These are phyloP conservation scores for Tromatobia lineatoria DNA, from an alignment of 2,888 invertebrate genomes.

Conservation along the genomic window DNA sequence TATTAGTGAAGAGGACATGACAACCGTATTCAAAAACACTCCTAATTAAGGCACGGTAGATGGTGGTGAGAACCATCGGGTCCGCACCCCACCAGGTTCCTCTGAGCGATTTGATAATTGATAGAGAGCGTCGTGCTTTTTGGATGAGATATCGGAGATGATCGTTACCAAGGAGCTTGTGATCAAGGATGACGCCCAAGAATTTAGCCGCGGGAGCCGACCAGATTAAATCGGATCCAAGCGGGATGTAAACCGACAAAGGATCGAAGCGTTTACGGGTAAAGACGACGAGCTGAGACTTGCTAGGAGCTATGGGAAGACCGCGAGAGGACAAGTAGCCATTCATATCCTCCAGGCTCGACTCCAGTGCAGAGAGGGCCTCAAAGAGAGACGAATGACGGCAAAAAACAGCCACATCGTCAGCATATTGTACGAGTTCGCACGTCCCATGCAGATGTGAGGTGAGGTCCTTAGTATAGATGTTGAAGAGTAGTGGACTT, in stretches of 20 bases:
- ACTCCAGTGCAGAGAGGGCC: neutral
- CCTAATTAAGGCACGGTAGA: constrained; percentile 12
- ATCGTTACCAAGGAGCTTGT: too few relatives aligned
- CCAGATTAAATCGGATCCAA: neutral
- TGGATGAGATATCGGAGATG: too few relatives aligned
- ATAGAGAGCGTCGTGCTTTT: neutral
- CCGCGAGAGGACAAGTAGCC: neutral
- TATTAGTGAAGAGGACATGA: neutral
- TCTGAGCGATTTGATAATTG: neutral
- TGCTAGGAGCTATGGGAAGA: neutral
- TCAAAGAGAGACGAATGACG: neutral
- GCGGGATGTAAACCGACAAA: neutral
- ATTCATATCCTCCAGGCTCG: neutral
- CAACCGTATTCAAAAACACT: neutral
- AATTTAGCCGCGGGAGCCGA: too few relatives aligned
- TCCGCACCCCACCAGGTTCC: constrained; percentile 1
- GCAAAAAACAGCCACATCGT: constrained; percentile 7
- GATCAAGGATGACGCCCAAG: too few relatives aligned
- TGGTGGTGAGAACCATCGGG: neutral
- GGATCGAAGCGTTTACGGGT: too few relatives aligned
- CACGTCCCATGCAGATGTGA: neutral
- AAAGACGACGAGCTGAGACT: neutral
- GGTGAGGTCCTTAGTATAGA: neutral
- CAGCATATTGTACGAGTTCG: constrained; percentile 6
- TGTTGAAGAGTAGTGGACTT: constrained; percentile 27